Base-by-base conservation (phyloP, 1,140 invertebrate genomes). In the Zelostemma sp. region DNA sequence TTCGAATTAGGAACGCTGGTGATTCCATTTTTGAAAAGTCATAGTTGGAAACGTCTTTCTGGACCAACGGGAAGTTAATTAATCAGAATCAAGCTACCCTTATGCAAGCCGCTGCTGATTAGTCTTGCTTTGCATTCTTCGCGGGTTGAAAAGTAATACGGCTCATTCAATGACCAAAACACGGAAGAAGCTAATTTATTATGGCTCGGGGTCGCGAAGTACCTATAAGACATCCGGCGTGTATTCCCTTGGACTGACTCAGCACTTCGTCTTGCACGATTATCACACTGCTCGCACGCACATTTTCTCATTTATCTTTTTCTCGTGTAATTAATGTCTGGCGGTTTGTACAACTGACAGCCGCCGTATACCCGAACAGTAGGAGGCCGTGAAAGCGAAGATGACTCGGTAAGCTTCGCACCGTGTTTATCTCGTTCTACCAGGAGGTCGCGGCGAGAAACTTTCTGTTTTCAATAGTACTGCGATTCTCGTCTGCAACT, bases 221-320 rank as follows among this genome's bases (percentile, higher is more conserved):
- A n/a, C n/a, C n/a, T n/a, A n/a, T n/a, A n/a, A n/a, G n/a, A n/a
- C n/a, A n/a, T n/a, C n/a, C 43, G 25, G 12, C 28, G 14, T 31
- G 25, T 25, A 28, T n/a, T 31, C 18, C 1, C 46, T 25, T 28
- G n/a, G 1, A 5, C 55, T 57, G 55, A 57, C 45, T 57, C 45
- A 57, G 55, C 55, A 38, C 45, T 57, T 57, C 45, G 55, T 57
- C 55, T 57, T 48, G 45, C 57, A 57, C 54, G 53, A 61, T 61
- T 56, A 69, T 54, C 60, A 31, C 33, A 60, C 56, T 57, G 62
- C 53, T 61, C 51, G 68, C 50, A 63, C 68, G 55, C 67, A 65
- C 64, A 72, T 73, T 73, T 72, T 66, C 71, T 73, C 71, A 68
- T 75, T 75, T 72, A 77, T 77, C 73, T 77, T 75, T 75, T 71